Conservation (phyloP, 2,113 vertebrate species). For the Apus apus region DNA sequence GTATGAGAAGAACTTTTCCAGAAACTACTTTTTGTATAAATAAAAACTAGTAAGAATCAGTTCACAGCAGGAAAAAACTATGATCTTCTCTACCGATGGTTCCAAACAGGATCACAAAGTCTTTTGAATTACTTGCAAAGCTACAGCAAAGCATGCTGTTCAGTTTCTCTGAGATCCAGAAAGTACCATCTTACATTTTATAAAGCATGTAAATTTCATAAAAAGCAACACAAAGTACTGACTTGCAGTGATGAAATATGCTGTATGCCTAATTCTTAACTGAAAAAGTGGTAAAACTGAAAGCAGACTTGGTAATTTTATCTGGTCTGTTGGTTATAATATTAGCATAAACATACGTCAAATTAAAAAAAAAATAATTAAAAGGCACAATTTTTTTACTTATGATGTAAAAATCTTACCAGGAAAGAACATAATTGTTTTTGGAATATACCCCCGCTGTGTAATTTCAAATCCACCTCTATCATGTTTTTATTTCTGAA, state of each 20-base stretch:
- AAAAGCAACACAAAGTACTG: neutral
- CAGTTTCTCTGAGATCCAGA: neutral
- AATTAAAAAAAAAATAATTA: neutral
- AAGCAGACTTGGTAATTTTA: neutral
- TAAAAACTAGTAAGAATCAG: neutral
- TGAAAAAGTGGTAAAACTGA: neutral
- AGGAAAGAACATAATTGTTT: neutral
- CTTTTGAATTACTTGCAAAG: neutral
- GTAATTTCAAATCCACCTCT: neutral
- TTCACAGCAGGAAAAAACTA: neutral
- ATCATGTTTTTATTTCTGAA: neutral
- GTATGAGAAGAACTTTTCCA: neutral
- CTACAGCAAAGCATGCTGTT: neutral
- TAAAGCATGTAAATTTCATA: neutral
- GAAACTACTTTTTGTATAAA: neutral
- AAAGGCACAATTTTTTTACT: neutral
- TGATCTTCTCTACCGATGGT: neutral
- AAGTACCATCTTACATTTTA: neutral
- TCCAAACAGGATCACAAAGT: neutral
- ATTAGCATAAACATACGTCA: neutral
- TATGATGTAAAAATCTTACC: neutral
- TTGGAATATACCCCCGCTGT: neutral
- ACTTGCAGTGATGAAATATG: neutral
- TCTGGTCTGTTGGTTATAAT: neutral
- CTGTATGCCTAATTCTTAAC: neutral